phyloP scores from a whole-genome alignment of 2,797 vertebrate genomes.

The Notoglanidium macrostoma region DNA sequence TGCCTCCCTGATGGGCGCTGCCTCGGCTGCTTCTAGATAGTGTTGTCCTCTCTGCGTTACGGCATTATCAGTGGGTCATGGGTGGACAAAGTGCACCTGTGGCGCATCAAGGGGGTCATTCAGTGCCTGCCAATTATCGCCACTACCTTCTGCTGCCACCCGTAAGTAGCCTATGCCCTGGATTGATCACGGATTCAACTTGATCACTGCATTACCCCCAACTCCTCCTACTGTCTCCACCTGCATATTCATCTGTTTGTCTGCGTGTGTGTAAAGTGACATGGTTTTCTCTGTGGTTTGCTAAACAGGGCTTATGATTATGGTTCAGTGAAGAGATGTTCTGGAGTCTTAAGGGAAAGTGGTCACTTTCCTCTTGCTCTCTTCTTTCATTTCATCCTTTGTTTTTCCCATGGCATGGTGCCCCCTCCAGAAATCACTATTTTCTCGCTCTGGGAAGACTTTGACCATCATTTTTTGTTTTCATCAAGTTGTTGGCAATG shows the following conservation, averaged over 20 bases:
- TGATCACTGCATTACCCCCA: slow-evolving; percentile 46
- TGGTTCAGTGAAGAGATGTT: not conserved
- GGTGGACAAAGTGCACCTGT: slow-evolving; percentile 75
- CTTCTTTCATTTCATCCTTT: slow-evolving; percentile 12
- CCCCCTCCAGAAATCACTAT: not conserved
- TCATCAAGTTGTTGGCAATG: slow-evolving; percentile 10
- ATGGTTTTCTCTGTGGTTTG: not conserved
- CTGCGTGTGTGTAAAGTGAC: slow-evolving; percentile 11
- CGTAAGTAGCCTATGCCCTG: slow-evolving; percentile 72
- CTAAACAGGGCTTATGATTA: slow-evolving; percentile 17
- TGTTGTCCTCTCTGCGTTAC: slow-evolving; percentile 77
- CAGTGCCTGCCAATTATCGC: slow-evolving; percentile 77
- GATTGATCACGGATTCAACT: slow-evolving; percentile 50
- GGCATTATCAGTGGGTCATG: slow-evolving; percentile 81
- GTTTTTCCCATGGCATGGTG: not conserved
- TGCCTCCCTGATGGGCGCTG: slow-evolving; percentile 55
- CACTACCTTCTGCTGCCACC: slow-evolving; percentile 80
- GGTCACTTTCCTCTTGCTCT: slow-evolving; percentile 34
- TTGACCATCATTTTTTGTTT: not conserved
- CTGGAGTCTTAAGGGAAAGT: slow-evolving; percentile 10
- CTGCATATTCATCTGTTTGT: slow-evolving; percentile 36
- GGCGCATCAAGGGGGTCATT: slow-evolving; percentile 75
- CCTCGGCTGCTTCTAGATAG: slow-evolving; percentile 71
- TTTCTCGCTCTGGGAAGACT: not conserved
- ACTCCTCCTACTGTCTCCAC: slow-evolving; percentile 22